phyloP scores from a whole-genome alignment of 2,888 invertebrate genomes.

The Notocelia uddmanniana region DNA sequence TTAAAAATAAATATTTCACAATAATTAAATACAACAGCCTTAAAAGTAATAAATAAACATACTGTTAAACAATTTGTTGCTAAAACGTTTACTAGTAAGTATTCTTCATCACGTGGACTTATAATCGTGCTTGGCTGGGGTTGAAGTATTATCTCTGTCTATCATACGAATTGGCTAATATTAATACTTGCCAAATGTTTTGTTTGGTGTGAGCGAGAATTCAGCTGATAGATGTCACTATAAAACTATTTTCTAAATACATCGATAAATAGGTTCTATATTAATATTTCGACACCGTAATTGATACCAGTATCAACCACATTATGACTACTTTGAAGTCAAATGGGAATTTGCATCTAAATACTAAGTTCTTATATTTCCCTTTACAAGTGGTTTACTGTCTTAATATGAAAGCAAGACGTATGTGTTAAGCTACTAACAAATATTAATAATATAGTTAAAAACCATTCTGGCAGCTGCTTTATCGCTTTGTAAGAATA shows the following conservation, averaged over 20 bases:
- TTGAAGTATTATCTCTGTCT: conserved; percentile 47
- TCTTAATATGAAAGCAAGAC: conserved; percentile 2
- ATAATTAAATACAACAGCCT: not conserved
- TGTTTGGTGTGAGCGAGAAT: conserved; percentile 71
- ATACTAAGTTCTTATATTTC: not conserved
- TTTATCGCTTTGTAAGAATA: conserved; percentile 17
- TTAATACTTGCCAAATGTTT: conserved; percentile 71
- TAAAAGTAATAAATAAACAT: not conserved
- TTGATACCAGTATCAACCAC: not conserved
- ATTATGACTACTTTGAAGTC: not conserved
- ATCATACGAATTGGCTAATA: conserved; percentile 45
- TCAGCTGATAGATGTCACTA: conserved; percentile 2
- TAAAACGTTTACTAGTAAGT: conserved; percentile 13
- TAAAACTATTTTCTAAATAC: conserved; percentile 23
- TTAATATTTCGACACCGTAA: not conserved
- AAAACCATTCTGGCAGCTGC: conserved; percentile 10
- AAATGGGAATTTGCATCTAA: not conserved
- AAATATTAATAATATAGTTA: not conserved
- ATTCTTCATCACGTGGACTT: conserved; percentile 39
- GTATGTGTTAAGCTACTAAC: not conserved
- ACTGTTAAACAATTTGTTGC: not conserved
- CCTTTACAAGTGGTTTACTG: not conserved
- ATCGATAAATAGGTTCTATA: conserved; percentile 15
- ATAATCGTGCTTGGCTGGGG: conserved; percentile 74
- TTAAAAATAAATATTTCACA: not conserved